Percentiles rank a stretch among this genome's conserved stretches.
Conservation (phyloP, 2,888 invertebrate species). For the Stenolophus ochropezus region DNA sequence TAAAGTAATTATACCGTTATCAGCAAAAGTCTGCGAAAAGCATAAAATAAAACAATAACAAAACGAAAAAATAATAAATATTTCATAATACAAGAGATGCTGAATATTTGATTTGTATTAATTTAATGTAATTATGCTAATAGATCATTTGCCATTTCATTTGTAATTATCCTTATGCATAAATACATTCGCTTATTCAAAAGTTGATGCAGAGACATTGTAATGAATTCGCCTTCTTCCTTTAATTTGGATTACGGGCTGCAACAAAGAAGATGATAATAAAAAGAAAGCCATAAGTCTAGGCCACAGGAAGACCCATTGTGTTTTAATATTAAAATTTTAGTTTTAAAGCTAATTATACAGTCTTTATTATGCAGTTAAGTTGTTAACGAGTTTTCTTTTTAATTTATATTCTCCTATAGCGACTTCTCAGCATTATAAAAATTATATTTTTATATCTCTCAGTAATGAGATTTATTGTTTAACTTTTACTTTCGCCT, state of each 20-base stretch:
- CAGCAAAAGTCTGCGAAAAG: too few species aligned
- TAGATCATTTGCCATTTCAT: not conserved
- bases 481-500: slow-evolving; percentile 39
- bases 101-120: too few species aligned
- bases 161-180: not conserved
- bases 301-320: slow-evolving; percentile 12
- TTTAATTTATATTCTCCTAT: slow-evolving; percentile 28
- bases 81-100: too few species aligned
- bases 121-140: too few species aligned
- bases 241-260: not conserved
- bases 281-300: not conserved
- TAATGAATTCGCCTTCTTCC: not conserved
- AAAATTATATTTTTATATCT: slow-evolving; percentile 35
- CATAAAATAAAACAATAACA: too few species aligned
- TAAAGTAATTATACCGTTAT: too few species aligned
- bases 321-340: slow-evolving; percentile 40
- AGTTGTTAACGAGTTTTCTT: slow-evolving; percentile 11
- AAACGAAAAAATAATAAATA: too few species aligned
- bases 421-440: slow-evolving; percentile 20
- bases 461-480: slow-evolving; percentile 29
- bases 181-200: too few species aligned
- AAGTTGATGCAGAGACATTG: not conserved
- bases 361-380: slow-evolving; percentile 42
- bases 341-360: slow-evolving; percentile 27
- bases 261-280: slow-evolving; percentile 4